Conservation (phyloP, 2,113 vertebrate species). For the Apaloderma vittatum region DNA sequence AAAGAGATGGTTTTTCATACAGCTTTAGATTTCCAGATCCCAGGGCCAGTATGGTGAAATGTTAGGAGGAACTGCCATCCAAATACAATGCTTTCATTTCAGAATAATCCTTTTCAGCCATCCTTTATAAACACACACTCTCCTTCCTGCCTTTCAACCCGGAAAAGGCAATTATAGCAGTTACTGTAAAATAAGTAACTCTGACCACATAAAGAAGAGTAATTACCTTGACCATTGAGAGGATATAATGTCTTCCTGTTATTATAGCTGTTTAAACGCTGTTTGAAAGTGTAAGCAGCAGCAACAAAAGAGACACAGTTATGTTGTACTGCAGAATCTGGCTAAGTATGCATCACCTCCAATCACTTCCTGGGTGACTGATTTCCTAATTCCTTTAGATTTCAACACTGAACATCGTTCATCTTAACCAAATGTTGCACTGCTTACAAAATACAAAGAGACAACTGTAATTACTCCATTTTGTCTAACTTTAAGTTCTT, state of each 20-base stretch:
- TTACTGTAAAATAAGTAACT: background rate
- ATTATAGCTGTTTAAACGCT: background rate
- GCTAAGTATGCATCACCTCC: background rate
- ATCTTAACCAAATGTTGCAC: slow-evolving; percentile 13
- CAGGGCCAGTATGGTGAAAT: background rate
- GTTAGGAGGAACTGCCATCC: background rate
- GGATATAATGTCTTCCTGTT: background rate
- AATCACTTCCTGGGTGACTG: background rate
- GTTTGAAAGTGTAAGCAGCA: background rate
- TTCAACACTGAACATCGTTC: background rate
- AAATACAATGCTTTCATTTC: background rate
- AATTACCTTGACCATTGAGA: background rate
- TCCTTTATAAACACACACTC: background rate
- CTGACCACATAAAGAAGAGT: background rate
- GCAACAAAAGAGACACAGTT: background rate
- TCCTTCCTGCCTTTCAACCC: background rate
- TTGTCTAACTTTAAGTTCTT: background rate
- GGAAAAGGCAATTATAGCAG: background rate
- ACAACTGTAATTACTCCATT: background rate
- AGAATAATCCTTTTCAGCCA: background rate
- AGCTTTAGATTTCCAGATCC: background rate
- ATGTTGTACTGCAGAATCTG: background rate
- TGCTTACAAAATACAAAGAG: slow-evolving; percentile 9
- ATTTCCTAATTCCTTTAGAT: slow-evolving; percentile 28
- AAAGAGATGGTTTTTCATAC: background rate